Evolutionary conservation across 2,113 vertebrate species (phyloP).

Genomic region (Ictalurus punctatus): DNA sequence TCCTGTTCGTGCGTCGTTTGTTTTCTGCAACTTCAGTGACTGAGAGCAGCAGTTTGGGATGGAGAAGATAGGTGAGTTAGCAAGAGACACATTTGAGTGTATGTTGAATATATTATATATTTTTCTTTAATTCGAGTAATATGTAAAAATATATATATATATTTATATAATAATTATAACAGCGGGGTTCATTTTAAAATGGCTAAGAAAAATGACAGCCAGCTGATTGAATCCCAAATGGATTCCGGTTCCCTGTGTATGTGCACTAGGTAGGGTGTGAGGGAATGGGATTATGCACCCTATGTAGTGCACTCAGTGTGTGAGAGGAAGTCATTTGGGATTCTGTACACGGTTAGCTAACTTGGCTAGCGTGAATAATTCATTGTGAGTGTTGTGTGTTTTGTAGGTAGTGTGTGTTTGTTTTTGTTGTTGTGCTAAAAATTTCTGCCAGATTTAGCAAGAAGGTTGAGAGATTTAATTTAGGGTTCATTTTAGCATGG

Average conservation of each 20-base stretch:
- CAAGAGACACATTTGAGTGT: neutral
- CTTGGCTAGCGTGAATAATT: neutral
- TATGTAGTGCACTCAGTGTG: neutral
- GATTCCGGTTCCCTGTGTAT: neutral
- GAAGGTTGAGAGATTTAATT: neutral
- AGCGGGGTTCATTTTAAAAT: neutral
- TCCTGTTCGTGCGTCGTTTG: slow-evolving; percentile 29
- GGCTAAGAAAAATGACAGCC: neutral
- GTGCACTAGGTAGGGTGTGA: neutral
- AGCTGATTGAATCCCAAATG: neutral
- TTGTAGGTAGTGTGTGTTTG: neutral
- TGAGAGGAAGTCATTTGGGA: neutral
- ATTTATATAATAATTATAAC: neutral
- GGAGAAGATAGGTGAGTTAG: slow-evolving; percentile 68
- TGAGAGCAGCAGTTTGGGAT: slow-evolving; percentile 54
- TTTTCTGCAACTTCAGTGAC: slow-evolving; percentile 56
- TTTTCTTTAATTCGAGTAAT: neutral
- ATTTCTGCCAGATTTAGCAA: neutral
- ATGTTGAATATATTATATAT: neutral
- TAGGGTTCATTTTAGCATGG: neutral
- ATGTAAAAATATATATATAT: neutral
- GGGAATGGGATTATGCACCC: neutral
- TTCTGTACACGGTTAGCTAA: neutral
- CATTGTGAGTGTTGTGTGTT: neutral
- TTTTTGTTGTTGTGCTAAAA: neutral